Percentiles rank a stretch among this genome's conserved stretches.
These are phyloP conservation scores for Tetranychus piercei DNA, from an alignment of 2,888 invertebrate genomes.

Conservation along the genomic window DNA sequence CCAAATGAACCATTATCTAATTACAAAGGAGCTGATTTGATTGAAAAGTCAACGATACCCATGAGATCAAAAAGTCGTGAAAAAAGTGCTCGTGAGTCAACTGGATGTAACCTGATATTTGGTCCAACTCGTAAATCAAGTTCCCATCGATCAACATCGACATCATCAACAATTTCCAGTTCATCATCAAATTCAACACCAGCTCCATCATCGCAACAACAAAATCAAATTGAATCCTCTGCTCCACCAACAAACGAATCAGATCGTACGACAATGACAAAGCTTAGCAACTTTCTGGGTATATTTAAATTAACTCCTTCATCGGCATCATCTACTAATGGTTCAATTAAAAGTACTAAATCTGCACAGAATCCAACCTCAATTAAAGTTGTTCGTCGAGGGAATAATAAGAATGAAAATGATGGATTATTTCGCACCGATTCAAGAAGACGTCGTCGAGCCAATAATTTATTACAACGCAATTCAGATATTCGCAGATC, in stretches of 20 bases:
- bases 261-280: conserved; percentile 3
- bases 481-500: background rate
- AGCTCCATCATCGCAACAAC: background rate
- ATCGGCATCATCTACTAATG: background rate
- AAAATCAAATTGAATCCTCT: background rate
- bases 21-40: background rate
- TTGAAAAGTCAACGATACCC: conserved; percentile 4
- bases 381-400: background rate
- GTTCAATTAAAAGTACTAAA: background rate
- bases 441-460: conserved; percentile 3
- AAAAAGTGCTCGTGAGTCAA: background rate
- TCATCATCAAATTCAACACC: background rate
- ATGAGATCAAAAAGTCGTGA: background rate
- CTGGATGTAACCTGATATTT: background rate
- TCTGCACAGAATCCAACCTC: background rate
- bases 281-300: conserved; percentile 1
- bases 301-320: background rate
- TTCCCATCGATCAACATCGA: background rate
- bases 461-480: conserved; percentile 6
- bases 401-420: background rate
- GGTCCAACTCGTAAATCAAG: background rate
- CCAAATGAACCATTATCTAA: background rate
- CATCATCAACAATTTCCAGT: background rate
- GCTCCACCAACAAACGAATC: background rate
- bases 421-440: background rate